Conservation (phyloP, 2,797 vertebrate genomes). For the Labeo calbasu region DNA sequence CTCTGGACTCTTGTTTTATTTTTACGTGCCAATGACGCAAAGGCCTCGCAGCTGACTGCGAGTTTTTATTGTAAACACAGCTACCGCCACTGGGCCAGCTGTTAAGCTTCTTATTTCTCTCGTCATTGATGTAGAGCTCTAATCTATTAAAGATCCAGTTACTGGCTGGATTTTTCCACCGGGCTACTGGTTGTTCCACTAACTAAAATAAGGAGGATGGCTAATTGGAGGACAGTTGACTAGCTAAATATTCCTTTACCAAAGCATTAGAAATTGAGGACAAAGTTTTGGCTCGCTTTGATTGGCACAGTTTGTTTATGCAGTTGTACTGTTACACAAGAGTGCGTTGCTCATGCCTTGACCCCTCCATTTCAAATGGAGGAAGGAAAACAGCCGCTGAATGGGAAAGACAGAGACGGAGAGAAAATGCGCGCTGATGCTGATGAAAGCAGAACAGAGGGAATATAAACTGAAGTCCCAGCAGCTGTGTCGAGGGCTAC, state of each 20-base stretch:
- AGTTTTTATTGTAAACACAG: conserved; percentile 66
- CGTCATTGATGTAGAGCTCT: conserved; percentile 66
- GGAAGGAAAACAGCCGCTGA: conserved; percentile 56
- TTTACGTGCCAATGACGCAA: conserved; percentile 39
- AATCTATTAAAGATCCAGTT: conserved; percentile 70
- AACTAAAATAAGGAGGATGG: conserved; percentile 24
- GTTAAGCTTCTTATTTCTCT: conserved; percentile 72
- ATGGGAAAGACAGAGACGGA: conserved; percentile 58
- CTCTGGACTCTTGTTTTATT: conserved; percentile 43
- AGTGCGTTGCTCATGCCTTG: conserved; percentile 40
- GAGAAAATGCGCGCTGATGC: conserved; percentile 45
- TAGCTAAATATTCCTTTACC: conserved; percentile 31
- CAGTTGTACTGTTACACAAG: conserved; percentile 28
- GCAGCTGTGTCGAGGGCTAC: conserved; percentile 79
- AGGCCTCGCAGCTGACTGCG: conserved; percentile 66
- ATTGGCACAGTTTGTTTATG: conserved; percentile 27
- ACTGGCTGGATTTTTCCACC: conserved; percentile 58
- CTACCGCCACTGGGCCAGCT: conserved; percentile 61
- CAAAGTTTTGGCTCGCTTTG: conserved; percentile 31
- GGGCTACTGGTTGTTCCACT: conserved; percentile 58
- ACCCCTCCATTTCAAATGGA: conserved; percentile 23
- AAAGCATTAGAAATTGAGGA: conserved; percentile 33
- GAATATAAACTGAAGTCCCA: conserved; percentile 64
- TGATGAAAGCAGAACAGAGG: conserved; percentile 71
- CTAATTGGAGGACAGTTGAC: conserved; percentile 23